Percentiles rank a stretch among this genome's conserved stretches.
phyloP scores from a whole-genome alignment of 2,113 vertebrate species.

The Ranitomeya imitator region DNA sequence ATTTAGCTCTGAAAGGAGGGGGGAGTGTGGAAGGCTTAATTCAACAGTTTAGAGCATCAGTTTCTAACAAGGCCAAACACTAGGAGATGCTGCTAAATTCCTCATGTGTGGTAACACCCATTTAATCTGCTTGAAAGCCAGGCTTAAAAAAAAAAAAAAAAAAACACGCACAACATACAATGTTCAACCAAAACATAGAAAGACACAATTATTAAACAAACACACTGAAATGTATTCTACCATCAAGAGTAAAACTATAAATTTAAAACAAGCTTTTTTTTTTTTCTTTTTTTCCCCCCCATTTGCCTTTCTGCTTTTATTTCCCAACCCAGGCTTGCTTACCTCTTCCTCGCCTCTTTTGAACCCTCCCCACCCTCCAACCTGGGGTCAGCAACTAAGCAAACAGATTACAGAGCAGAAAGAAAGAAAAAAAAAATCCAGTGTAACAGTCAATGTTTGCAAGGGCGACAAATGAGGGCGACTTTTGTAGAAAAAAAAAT shows the following conservation, averaged over 20 bases:
- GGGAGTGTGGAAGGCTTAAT: conserved; percentile 61
- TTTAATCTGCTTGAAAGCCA: conserved; percentile 72
- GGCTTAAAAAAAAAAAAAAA: conserved; percentile 40
- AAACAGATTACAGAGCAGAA: neutral
- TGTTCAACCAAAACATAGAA: too few relatives aligned
- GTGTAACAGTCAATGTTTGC: conserved; percentile 9
- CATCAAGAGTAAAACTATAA: neutral
- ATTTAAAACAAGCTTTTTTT: neutral
- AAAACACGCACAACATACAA: neutral
- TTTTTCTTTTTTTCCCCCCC: too few relatives aligned
- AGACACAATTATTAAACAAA: neutral
- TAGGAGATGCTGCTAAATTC: conserved; percentile 72
- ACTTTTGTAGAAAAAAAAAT: neutral
- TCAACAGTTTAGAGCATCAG: conserved; percentile 60
- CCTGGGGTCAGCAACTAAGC: conserved; percentile 23
- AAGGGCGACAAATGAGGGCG: neutral
- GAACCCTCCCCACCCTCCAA: neutral
- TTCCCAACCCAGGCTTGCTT: conserved; percentile 17
- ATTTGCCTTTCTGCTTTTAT: neutral
- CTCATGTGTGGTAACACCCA: conserved; percentile 72
- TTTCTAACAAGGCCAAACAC: conserved; percentile 63
- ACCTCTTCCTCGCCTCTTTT: conserved; percentile 11
- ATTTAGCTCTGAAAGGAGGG: conserved; percentile 58
- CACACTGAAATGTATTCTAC: neutral
- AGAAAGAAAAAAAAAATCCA: neutral